These are phyloP conservation scores for Piprites chloris DNA, from an alignment of 2,113 vertebrate genomes.

Conservation along the genomic window DNA sequence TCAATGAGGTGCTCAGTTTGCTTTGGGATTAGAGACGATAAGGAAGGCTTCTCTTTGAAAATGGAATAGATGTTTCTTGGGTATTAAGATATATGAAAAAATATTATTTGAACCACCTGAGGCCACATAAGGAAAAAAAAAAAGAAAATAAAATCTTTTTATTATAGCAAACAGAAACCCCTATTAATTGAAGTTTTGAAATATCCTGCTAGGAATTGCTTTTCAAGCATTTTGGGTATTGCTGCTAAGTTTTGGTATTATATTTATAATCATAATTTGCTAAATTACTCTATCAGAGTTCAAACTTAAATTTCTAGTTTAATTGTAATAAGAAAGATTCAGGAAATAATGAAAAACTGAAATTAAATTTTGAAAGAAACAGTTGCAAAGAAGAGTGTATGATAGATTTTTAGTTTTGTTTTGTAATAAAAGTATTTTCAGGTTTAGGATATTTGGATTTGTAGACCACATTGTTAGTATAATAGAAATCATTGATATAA, in stretches of 20 bases:
- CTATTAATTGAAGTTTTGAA: background rate
- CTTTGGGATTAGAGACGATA: conserved; percentile 13
- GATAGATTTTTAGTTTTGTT: background rate
- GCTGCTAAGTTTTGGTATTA: background rate
- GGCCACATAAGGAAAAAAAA: background rate
- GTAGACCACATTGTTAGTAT: background rate
- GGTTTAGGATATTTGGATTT: background rate
- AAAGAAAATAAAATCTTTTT: background rate
- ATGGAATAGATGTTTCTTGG: background rate
- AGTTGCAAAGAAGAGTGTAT: background rate
- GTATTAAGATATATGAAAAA: background rate
- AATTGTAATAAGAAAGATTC: background rate
- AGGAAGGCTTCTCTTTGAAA: background rate
- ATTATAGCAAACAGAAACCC: background rate
- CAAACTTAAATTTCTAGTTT: background rate
- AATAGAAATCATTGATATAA: background rate
- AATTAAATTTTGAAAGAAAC: background rate
- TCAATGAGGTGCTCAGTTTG: background rate
- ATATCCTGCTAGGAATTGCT: background rate
- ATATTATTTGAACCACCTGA: background rate
- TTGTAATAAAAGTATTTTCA: background rate
- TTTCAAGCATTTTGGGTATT: background rate
- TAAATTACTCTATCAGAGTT: background rate
- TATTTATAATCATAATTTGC: background rate
- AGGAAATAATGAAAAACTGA: background rate